Evolutionary conservation across 2,888 invertebrate genomes (phyloP), one percentile per base, ranked within the genome.

Genomic region (Phania funesta): DNA sequence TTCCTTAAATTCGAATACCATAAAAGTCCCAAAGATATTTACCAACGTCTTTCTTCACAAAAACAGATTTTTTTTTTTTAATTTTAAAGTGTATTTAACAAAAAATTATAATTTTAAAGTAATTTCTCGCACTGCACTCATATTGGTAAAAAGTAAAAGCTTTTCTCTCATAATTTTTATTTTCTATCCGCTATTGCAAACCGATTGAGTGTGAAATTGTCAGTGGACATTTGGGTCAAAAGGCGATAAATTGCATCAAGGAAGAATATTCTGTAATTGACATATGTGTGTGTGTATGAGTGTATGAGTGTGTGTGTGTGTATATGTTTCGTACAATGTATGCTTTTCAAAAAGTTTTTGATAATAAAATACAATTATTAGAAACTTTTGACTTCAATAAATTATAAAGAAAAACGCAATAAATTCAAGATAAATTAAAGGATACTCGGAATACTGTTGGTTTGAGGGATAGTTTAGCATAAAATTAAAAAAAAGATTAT

Each of bases 201-300:
- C 64, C 80, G 80, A 80, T 80, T 80, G 80, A 80, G 67, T 74
- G 80, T 80, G 44, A 80, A 80, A 80, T 80, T 80, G 80, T 80
- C 80, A 80, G 67, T 80, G 74, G 80, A 80, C 74, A 74, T 75
- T 80, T 75, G 80, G 68, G 74, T 68, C 68, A 80, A 80, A 79
- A 65, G 71, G 73, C 71, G 78, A 73, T 73, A 79, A 79, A 80
- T 68, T 74, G 80, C 73, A 80, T 74, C 56, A 75, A 56, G 80
- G 80, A 75, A 74, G 80, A 74, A 80, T 70, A 68, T 68, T 62
- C 46, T 74, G 68, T 75, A 80, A 80, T 80, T 80, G 74, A 64
- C 80, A 80, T 62, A 75, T 68, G 50, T 73, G 29, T 65, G 46
- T 77, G 35, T 75, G 46, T 71, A 29, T 29, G 29, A 29, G n/a